Evolutionary conservation across 2,888 invertebrate species (phyloP), one percentile per base, ranked within the genome.

Genomic region (Cotesia congregata): DNA sequence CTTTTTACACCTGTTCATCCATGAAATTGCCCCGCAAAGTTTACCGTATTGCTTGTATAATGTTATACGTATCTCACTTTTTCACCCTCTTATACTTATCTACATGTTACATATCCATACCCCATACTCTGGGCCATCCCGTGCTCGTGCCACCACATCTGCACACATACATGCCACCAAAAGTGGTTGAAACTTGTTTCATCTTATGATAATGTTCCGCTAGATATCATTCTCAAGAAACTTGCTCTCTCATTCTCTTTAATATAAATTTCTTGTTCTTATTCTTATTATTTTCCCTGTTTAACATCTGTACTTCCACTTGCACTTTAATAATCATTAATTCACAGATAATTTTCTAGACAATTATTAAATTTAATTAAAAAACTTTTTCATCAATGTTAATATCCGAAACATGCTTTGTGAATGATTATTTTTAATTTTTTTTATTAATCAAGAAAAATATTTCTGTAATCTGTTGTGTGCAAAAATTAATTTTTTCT

Each of bases 21-120:
- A 79, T 79, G 77, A 79, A 81, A 81, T 82, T 79, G 77, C 72
- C 80, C 80, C 78, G 79, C 80, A 82, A 82, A 80, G 78, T 79
- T 82, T 83, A 83, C 81, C 81, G 80, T 50, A 78, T 74, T 83
- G 84, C 83, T 83, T 84, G 82, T 81, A 78, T 82, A 77, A 82
- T 81, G 78, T 82, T 81, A 82, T 80, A 75, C 50, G 50, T 50
- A 7, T 50, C 50, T 50, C 50, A 50, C 50, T 50, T 50, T 50
- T 50, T 50, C 50, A 50, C 50, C 50, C 50, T 50, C 50, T 50
- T 50, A 50, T 12, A 50, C 50, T 50, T 75, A 70, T 74, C 69
- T 75, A 62, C 67, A 67, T 67, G 61, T 69, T 78, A 61, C 67
- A 80, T 78, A 75, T 78, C 77, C 77, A 78, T 77, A 67, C 65